phyloP scores from a whole-genome alignment of 2,797 vertebrate species.

The Poecilia picta region DNA sequence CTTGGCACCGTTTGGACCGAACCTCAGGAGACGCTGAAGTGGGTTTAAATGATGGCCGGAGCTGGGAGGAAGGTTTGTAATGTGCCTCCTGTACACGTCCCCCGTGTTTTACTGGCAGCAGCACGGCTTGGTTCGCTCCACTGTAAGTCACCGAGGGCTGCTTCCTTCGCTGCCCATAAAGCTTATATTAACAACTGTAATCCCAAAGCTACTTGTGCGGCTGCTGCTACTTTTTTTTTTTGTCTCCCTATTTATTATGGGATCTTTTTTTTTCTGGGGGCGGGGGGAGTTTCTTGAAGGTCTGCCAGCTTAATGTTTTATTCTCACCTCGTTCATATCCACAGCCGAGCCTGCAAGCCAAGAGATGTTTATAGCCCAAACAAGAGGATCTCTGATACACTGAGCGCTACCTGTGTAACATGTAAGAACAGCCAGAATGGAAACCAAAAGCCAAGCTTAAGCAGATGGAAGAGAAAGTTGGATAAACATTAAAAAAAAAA shows the following conservation, averaged over 20 bases:
- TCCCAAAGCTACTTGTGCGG: background rate
- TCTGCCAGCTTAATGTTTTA: background rate
- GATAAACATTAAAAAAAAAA: background rate
- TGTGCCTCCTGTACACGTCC: conserved; percentile 49
- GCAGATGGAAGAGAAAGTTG: background rate
- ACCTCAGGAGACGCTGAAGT: conserved; percentile 41
- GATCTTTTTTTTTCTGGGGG: background rate
- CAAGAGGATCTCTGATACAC: background rate
- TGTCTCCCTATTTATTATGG: background rate
- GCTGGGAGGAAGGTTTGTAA: conserved; percentile 45
- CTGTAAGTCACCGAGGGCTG: conserved; percentile 44
- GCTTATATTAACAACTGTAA: conserved; percentile 17
- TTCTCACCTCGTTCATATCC: background rate
- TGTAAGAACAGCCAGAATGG: background rate
- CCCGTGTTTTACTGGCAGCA: conserved; percentile 43
- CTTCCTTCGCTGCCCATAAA: conserved; percentile 20
- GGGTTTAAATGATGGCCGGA: conserved; percentile 51
- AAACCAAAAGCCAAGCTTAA: background rate
- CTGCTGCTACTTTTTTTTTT: background rate
- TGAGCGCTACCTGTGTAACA: background rate
- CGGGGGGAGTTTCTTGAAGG: background rate
- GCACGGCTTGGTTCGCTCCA: conserved; percentile 52
- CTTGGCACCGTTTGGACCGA: conserved; percentile 48
- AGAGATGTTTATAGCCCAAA: background rate
- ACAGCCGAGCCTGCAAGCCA: background rate